phyloP scores from a whole-genome alignment of 2,888 invertebrate genomes.

The Stramonita haemastoma region DNA sequence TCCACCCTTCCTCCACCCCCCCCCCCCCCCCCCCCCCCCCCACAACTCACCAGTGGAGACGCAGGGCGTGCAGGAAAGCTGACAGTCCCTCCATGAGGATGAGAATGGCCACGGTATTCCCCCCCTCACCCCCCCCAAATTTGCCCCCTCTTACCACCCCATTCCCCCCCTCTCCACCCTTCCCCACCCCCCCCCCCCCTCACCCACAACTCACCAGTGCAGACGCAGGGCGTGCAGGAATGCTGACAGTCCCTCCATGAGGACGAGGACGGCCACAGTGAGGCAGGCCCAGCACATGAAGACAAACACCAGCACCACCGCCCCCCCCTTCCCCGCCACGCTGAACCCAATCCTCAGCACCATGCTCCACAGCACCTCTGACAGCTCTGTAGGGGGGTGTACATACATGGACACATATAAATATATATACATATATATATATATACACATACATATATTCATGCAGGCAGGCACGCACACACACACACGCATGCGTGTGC shows the following conservation, averaged over 20 bases:
- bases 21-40: no score
- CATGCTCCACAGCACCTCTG: slow-evolving; percentile 91
- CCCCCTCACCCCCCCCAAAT: no score
- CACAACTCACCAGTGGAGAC: slow-evolving; percentile 92
- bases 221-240: slow-evolving; percentile 98
- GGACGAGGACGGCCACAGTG: slow-evolving; percentile 94
- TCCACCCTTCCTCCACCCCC: no score
- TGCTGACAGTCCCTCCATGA: slow-evolving; percentile 99
- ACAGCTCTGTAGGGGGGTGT: slow-evolving; percentile 82
- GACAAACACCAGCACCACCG: slow-evolving; percentile 80
- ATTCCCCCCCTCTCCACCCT: not conserved
- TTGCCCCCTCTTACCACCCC: no score
- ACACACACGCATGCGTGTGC: not conserved
- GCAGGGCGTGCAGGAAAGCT: slow-evolving; percentile 98
- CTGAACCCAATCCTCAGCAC: slow-evolving; percentile 88
- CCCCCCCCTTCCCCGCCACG: slow-evolving; percentile 80
- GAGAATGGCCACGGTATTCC: slow-evolving; percentile 95
- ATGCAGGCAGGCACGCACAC: not conserved
- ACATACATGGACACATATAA: not conserved
- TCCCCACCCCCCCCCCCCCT: not conserved
- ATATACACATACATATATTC: not conserved
- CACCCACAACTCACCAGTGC: slow-evolving; percentile 86
- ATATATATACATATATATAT: not conserved
- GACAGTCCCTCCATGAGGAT: slow-evolving; percentile 98
- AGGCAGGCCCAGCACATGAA: slow-evolving; percentile 96